Evolutionary conservation across 2,797 vertebrate genomes (phyloP), one percentile per base, ranked within the genome.

Genomic region (Cyclopterus lumpus): DNA sequence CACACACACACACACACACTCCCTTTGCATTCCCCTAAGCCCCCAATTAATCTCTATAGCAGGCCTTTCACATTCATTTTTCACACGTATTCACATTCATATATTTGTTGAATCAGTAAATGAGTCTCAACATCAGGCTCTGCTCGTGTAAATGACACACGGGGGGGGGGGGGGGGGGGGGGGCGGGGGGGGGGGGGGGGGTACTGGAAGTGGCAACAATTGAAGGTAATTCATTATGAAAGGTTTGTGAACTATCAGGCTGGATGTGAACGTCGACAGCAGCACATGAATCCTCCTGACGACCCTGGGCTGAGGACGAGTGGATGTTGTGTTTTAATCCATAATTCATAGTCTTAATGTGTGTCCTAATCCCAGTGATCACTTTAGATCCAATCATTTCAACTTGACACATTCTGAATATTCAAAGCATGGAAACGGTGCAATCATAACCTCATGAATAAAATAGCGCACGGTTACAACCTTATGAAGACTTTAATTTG

Each of bases 391-490:
- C 83, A 77, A 86, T 86, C 86, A 86, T 87, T 89, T 90, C 71
- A 72, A 81, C 79, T 76, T 86, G 86, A 86, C 86, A 88, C 72
- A 82, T 86, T 83, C 81, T 92, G 86, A 91, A 92, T 92, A 92
- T 93, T 93, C 87, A 88, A 85, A 87, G 65, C 59, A 79, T 76
- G 84, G 75, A 90, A 88, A 86, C 24, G 67, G 49, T 79, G 83
- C 88, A 91, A 93, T 93, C 91, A 89, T 79, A 90, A 85, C 73
- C 62, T 80, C 75, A 91, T 93, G 88, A 92, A 93, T 93, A 90
- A 94, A 89, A 91, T 82, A 93, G 80, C 38, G 34, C 54, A 65
- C 87, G 60, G 86, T 92, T 91, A 87, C 88, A 85, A 79, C 86
- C 84, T 88, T 86, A 87, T 86, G 89, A 89, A 73, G 77, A 86